phyloP scores from a whole-genome alignment of 2,113 vertebrate species.

The Theristicus caerulescens region DNA sequence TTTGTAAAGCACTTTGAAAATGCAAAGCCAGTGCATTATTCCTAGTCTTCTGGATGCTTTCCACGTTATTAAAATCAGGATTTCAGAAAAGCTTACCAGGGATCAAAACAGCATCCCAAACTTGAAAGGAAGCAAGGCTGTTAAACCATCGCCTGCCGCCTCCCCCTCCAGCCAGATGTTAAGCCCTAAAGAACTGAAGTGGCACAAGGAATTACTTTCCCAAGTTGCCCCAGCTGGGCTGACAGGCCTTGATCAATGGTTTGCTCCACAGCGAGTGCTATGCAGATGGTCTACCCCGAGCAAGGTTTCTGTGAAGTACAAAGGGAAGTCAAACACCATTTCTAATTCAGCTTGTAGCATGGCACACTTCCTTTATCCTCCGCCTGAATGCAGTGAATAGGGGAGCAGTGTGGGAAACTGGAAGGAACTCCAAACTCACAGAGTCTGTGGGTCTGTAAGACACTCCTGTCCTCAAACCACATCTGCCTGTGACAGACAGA shows the following conservation, averaged over 20 bases:
- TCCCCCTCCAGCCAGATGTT: conserved; percentile 68
- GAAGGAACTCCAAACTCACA: conserved; percentile 75
- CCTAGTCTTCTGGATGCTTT: conserved; percentile 47
- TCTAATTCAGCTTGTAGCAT: conserved; percentile 92
- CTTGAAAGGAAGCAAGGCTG: conserved; percentile 57
- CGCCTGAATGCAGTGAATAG: conserved; percentile 79
- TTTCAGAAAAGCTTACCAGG: conserved; percentile 59
- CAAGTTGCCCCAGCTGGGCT: conserved; percentile 61
- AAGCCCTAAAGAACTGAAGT: conserved; percentile 59
- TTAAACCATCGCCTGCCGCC: conserved; percentile 61
- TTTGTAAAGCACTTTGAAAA: conserved; percentile 63
- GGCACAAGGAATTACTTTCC: conserved; percentile 61
- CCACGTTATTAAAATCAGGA: conserved; percentile 65
- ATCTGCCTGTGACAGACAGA: conserved; percentile 67
- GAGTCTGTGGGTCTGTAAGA: neutral
- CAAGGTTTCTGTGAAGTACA: conserved; percentile 57
- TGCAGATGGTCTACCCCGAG: conserved; percentile 81
- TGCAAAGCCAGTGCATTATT: conserved; percentile 64
- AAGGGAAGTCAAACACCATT: conserved; percentile 88
- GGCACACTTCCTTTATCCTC: conserved; percentile 91
- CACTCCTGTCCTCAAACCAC: conserved; percentile 47
- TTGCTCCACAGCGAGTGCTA: conserved; percentile 42
- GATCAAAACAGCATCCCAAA: conserved; percentile 60
- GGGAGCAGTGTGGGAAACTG: conserved; percentile 87
- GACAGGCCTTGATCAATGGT: conserved; percentile 70